Percentiles rank a stretch among this genome's conserved stretches.
Conservation (phyloP, 2,888 invertebrate genomes). For the Luffia ferchaultella region DNA sequence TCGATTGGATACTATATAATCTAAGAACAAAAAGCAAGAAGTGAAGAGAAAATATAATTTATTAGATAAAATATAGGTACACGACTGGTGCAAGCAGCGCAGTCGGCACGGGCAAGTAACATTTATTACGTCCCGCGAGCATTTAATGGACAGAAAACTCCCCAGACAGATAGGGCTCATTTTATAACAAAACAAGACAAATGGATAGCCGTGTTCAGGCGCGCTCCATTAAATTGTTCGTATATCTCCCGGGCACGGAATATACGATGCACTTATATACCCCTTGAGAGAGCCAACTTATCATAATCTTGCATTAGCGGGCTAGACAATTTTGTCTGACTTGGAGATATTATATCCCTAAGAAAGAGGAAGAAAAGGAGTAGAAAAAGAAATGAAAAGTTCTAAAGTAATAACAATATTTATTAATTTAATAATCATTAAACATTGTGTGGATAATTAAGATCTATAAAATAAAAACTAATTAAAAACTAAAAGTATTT, state of each 20-base stretch:
- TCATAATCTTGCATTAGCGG: not conserved
- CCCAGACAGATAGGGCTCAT: constrained; percentile 5
- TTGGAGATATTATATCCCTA: too few species aligned
- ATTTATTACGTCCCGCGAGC: not conserved
- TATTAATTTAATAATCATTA: too few species aligned
- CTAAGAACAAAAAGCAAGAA: not conserved
- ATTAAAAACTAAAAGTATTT: too few species aligned
- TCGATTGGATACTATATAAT: not conserved
- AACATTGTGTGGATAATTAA: too few species aligned
- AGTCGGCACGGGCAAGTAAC: not conserved
- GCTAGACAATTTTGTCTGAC: too few species aligned
- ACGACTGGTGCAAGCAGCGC: not conserved
- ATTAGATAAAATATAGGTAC: not conserved
- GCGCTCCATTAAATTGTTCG: not conserved
- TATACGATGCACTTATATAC: not conserved
- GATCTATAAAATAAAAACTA: too few species aligned
- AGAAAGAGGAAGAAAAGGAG: too few species aligned
- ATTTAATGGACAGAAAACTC: not conserved
- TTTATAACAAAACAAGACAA: constrained; percentile 6
- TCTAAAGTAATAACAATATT: too few species aligned
- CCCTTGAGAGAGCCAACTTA: not conserved
- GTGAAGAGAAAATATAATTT: not conserved
- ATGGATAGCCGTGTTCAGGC: not conserved
- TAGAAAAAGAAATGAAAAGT: too few species aligned
- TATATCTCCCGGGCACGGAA: not conserved